These are phyloP conservation scores for Pseudochirops cupreus DNA, from an alignment of 2,797 vertebrate genomes.

Conservation along the genomic window DNA sequence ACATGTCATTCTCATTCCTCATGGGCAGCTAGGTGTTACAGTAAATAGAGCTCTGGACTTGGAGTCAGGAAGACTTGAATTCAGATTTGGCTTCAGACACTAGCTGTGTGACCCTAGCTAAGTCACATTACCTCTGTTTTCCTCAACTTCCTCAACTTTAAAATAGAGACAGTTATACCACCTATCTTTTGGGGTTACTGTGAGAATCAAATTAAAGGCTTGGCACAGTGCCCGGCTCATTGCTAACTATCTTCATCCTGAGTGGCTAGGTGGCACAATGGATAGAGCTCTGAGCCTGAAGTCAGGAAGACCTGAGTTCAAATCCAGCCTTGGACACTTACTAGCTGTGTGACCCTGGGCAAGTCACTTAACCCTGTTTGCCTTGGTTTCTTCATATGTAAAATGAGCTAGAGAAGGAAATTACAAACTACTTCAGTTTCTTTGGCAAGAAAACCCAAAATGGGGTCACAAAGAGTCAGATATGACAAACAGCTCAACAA, in stretches of 20 bases:
- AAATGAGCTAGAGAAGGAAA: not conserved
- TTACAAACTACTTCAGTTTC: not conserved
- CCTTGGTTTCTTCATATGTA: not conserved
- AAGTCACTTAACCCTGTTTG: not conserved
- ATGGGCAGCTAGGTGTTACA: not conserved
- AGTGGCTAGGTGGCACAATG: not conserved
- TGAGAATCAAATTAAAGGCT: not conserved
- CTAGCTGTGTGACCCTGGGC: not conserved
- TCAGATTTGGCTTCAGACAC: not conserved
- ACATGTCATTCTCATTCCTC: not conserved
- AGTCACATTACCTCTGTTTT: not conserved
- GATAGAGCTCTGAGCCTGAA: not conserved
- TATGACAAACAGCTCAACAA: not conserved
- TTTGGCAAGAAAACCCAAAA: not conserved
- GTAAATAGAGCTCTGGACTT: not conserved
- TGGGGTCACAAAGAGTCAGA: not conserved
- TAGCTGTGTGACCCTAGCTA: not conserved
- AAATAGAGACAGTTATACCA: not conserved
- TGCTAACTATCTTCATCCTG: not conserved
- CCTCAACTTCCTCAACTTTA: not conserved
- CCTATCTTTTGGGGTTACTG: not conserved
- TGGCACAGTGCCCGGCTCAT: accelerated
- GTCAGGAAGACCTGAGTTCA: not conserved
- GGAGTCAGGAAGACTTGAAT: not conserved
- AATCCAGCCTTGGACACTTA: not conserved